Conservation (phyloP, 2,113 vertebrate species). For the Ptyas mucosa region DNA sequence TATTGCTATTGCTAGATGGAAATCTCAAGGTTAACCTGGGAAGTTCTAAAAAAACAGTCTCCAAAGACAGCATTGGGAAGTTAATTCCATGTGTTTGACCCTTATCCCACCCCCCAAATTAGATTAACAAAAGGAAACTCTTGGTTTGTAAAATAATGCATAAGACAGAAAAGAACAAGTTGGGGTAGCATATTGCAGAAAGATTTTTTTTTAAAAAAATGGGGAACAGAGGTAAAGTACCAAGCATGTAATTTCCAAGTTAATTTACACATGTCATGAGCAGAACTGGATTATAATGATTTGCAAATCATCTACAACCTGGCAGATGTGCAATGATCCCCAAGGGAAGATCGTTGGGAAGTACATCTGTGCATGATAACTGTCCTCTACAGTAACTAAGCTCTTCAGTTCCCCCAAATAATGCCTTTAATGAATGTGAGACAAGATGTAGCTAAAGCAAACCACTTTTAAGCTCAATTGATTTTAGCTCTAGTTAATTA, state of each 20-base stretch:
- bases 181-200: constrained; percentile 35
- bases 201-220: constrained; percentile 35
- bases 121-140: not conserved
- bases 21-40: not conserved
- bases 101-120: not conserved
- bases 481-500: constrained; percentile 3
- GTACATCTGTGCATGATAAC: constrained; percentile 40
- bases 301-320: constrained; percentile 56
- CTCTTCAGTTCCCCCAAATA: constrained; percentile 27
- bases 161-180: constrained; percentile 1
- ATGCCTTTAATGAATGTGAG: not conserved
- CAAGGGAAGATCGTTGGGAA: constrained; percentile 36
- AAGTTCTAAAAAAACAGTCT: not conserved
- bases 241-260: constrained; percentile 52
- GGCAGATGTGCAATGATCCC: constrained; percentile 56
- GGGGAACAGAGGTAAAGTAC: constrained; percentile 43
- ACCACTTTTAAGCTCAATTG: not conserved
- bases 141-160: not conserved
- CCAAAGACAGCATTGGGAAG: not conserved
- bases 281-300: constrained; percentile 56
- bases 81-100: not conserved
- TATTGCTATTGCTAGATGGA: not conserved
- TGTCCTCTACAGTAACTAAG: constrained; percentile 25
- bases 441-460: not conserved
- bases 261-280: constrained; percentile 58